phyloP scores from a whole-genome alignment of 2,888 invertebrate genomes.

The Perizoma flavofasciatum region DNA sequence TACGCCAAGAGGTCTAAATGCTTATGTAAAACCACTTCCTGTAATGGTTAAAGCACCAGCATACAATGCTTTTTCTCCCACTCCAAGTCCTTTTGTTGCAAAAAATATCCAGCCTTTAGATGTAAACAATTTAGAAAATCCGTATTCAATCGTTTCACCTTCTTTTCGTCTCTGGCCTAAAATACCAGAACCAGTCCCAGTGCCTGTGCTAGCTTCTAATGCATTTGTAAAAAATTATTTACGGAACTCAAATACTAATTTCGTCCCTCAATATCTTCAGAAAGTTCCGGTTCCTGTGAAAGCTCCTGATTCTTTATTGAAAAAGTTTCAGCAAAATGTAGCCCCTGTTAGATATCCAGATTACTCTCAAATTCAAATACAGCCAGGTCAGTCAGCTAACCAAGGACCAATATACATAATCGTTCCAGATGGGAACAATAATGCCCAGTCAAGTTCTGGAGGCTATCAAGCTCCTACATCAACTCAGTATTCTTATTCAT shows the following conservation, averaged over 20 bases:
- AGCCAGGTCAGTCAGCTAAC: slow-evolving; percentile 9
- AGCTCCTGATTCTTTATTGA: slow-evolving; percentile 7
- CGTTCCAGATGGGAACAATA: slow-evolving; percentile 12
- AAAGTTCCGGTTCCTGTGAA: slow-evolving; percentile 20
- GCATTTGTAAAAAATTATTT: slow-evolving; percentile 18
- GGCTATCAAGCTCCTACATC: slow-evolving; percentile 5
- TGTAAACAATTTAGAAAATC: slow-evolving; percentile 12
- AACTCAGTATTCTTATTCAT: slow-evolving; percentile 9
- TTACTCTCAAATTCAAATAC: slow-evolving; percentile 15
- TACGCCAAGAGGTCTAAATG: not conserved
- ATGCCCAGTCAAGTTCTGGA: slow-evolving; percentile 5
- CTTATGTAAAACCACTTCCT: slow-evolving; percentile 17
- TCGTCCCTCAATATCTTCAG: slow-evolving; percentile 14
- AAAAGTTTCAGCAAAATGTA: slow-evolving; percentile 20
- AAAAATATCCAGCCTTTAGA: not conserved
- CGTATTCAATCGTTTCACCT: slow-evolving; percentile 8
- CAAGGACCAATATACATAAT: slow-evolving; percentile 21
- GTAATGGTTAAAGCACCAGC: slow-evolving; percentile 22
- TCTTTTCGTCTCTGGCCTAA: slow-evolving; percentile 30
- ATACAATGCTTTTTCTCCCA: slow-evolving; percentile 20
- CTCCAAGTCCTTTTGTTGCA: slow-evolving; percentile 27
- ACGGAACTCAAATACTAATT: slow-evolving; percentile 21
- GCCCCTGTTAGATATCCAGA: slow-evolving; percentile 1
- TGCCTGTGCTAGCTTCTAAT: slow-evolving; percentile 26
- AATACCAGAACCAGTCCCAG: slow-evolving; percentile 29